Base-by-base conservation (phyloP, 2,113 vertebrate genomes). In the Ictalurus punctatus region DNA sequence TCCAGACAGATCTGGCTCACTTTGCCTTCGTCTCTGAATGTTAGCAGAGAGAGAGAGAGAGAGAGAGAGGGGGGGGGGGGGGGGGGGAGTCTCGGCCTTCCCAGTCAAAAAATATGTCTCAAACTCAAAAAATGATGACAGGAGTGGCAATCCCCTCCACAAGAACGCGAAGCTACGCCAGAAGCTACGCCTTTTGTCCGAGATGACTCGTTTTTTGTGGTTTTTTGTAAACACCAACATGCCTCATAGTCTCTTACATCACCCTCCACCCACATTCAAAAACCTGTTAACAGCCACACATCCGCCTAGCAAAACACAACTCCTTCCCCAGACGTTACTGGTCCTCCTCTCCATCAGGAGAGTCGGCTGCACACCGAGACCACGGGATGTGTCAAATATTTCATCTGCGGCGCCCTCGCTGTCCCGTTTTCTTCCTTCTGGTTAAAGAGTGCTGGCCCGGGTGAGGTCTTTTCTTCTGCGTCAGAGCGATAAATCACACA, bases 1-100 rank as follows among this genome's bases (percentile, higher is more conserved):
- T 92, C 83, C 86, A 92, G 80, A 92, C 25, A 92, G 54, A 52
- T 71, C 78, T 37, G 79, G 56, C 65, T 84, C 83, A 84, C 37
- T 84, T 14, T 84, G 25, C 65, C 37, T 65, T 25, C 59, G 65
- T 12, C 65, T 61, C 12, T 81, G 79, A 58, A 58, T 3, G 7
- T 34, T 14, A 40, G 19, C 65, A 65, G 1, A 85, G 23, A 34
- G 13, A 71, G 40, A 54, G 13, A 67, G 21, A 67, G 21, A 67
- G 12, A 54, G 63, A 85, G 13, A 48, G 25, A 67, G 61, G n/a
- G 59, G 25, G 19, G 37, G 56, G 37, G n/a, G 17, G 34, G 80
- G 37, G 52, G 19, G 16, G 6, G 56, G 61, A 5, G 37, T 76
- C 40, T 65, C 17, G 19, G 80, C 1, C 21, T 54, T 80, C 48